Evolutionary conservation across 2,797 vertebrate species (phyloP), one percentile per base, ranked within the genome.

Genomic region (Tapirus indicus): DNA sequence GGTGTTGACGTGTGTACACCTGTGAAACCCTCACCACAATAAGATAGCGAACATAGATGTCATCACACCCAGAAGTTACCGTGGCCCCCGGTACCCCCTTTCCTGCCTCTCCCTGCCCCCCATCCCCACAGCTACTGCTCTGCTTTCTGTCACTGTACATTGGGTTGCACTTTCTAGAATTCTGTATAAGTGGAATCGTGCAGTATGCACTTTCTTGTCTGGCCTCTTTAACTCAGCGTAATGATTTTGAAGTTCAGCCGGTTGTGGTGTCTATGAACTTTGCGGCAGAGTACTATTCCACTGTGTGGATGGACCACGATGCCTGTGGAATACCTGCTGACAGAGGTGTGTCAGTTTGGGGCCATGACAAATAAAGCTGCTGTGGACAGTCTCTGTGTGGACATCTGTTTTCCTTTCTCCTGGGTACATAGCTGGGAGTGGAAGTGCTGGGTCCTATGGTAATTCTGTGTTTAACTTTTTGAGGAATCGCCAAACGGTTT

Each of bases 311-410:
- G 86, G n/a, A 52, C 41, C 38, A 54, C 6, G 12, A 47, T 44
- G 35, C 60, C 78, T 89, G 17, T n/a, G 27, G 56, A 47, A 49
- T n/a, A 60, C 54, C 20, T 58, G 62, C 58, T 29, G 71, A 2
- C 77, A 58, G 56, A 41, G 75, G 38, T 83, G 78, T n/a, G n/a
- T n/a, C 7, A 0, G 9, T 13, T n/a, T 44, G 54, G 9, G 47
- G 27, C 52, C 27, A n/a, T 66, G 20, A 74, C 62, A 87, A 89
- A 90, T 94, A 96, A 96, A 96, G 88, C 79, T 92, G 66, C 95
- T 94, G 8, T 95, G 78, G 82, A 79, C 71, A 78, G 77, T 74
- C 47, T 66, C 60, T 74, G 41, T 27, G 77, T 94, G 49, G 64
- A 41, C 52, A 2, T 71, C 49, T 35, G 54, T 92, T 52, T 71